Conservation (phyloP, 2,888 invertebrate genomes). For the Hofmannophila pseudospretella region DNA sequence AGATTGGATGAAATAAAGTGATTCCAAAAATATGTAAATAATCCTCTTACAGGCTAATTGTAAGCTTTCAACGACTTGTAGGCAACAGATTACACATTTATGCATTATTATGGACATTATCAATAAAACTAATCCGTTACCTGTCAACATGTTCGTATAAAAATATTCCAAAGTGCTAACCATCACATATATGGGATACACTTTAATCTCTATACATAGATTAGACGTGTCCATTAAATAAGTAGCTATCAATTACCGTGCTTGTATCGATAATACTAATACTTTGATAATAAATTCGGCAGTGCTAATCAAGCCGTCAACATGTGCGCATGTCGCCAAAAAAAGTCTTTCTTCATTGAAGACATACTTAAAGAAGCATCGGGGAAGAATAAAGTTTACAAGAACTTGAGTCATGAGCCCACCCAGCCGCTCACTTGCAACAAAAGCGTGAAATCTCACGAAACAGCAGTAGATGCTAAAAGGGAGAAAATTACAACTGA, state of each 20-base stretch:
- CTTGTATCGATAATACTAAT: slow-evolving; percentile 45
- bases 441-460: slow-evolving; percentile 7
- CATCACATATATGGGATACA: slow-evolving; percentile 16
- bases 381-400: slow-evolving; percentile 40
- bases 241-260: slow-evolving; percentile 71
- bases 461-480: slow-evolving; percentile 9
- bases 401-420: slow-evolving; percentile 43
- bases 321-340: slow-evolving; percentile 70
- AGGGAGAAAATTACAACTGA: slow-evolving; percentile 7
- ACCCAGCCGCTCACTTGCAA: slow-evolving; percentile 39
- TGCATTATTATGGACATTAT: slow-evolving; percentile 10
- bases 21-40: slow-evolving; percentile 1
- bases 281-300: slow-evolving; percentile 57
- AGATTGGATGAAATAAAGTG: background rate
- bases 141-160: slow-evolving; percentile 11
- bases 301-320: slow-evolving; percentile 45
- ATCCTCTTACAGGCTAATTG: slow-evolving; percentile 5
- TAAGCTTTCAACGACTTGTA: slow-evolving; percentile 9
- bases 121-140: slow-evolving; percentile 7
- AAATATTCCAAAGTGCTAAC: slow-evolving; percentile 13
- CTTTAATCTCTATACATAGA: slow-evolving; percentile 45
- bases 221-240: slow-evolving; percentile 67
- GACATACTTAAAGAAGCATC: slow-evolving; percentile 53
- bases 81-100: slow-evolving; percentile 9
- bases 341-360: slow-evolving; percentile 62